Base-by-base conservation (phyloP, 30 jellyfish, hydroid and myxozoan genomes). In the Cassiopea andromeda region DNA sequence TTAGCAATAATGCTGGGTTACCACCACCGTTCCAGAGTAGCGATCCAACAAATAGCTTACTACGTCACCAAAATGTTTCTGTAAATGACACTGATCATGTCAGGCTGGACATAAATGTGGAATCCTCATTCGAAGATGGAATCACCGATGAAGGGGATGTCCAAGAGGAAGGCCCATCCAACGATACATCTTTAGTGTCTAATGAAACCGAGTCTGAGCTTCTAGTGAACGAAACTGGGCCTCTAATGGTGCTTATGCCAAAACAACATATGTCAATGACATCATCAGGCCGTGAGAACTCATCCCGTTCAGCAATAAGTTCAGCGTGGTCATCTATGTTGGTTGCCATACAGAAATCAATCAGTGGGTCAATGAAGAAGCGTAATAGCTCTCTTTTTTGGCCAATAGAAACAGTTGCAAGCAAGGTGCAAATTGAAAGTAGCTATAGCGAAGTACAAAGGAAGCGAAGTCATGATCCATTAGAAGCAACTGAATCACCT, bases 131-230 rank as follows among this genome's bases (percentile, higher is more conserved):
- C 46, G 87, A 77, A 45, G 89, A 86, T 44, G 67, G 84, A 27
- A 60, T 64, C 44, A 19, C 82, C 69, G 89, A 77, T 15, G 88
- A 85, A 18, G 85, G 92, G 60, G 98, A 88, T 48, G 96, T 87
- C 67, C 88, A 87, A 73, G 98, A 92, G 74, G 96, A 88, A 87
- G 92, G 77, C 69, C 97, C 98, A 19, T 60, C 93, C 48, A 93
- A 93, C 69, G 98, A 93, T 48, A 93, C 98, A 10, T 48, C 96
- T 4, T 93, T 90, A 44, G 97, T 89, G 6, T 89, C 98, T 1
- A 94, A 90, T 64, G 97, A 94, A 80, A 90, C 97, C 50, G 97
- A 94, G 85, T 90, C 92, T 77, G 98, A 94, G 69, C 85, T 90
- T 14, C 93, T 87, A 66, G 98, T 89, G 45, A 94, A 90, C 78